phyloP scores from a whole-genome alignment of 1,140 invertebrate genomes.

The Mycetomoellerius zeteki region DNA sequence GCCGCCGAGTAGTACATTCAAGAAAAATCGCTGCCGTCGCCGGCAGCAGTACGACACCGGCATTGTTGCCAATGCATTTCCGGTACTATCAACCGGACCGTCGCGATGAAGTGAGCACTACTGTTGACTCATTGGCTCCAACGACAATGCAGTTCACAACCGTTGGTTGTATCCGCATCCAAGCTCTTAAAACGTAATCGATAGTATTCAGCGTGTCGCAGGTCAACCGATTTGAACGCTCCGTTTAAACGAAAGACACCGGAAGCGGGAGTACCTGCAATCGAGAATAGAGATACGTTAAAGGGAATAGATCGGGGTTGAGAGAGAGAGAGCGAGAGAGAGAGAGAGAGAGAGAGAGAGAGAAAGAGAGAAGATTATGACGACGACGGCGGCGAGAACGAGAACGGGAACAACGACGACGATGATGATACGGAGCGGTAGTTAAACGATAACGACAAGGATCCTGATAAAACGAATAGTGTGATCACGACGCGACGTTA shows the following conservation, averaged over 20 bases:
- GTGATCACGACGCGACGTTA: not conserved
- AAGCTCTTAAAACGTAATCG: slow-evolving; percentile 76
- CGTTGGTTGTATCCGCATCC: slow-evolving; percentile 71
- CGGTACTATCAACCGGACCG: slow-evolving; percentile 11
- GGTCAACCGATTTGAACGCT: not conserved
- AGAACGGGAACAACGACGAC: slow-evolving; percentile 34
- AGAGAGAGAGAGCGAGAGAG: too few relatives aligned
- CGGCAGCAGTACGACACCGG: slow-evolving; percentile 28
- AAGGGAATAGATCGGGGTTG: slow-evolving; percentile 15
- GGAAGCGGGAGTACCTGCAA: not conserved
- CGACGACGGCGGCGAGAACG: not conserved
- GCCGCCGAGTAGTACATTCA: slow-evolving; percentile 63
- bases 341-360: too few relatives aligned
- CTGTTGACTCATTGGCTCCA: slow-evolving; percentile 21
- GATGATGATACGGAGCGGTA: slow-evolving; percentile 51
- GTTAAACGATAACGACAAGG: slow-evolving; percentile 41
- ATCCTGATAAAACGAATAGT: slow-evolving; percentile 15
- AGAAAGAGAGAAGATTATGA: too few relatives aligned
- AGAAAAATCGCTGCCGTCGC: slow-evolving; percentile 33
- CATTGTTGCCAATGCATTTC: slow-evolving; percentile 12
- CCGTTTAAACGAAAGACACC: not conserved
- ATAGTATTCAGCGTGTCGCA: slow-evolving; percentile 78
- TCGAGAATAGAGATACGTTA: slow-evolving; percentile 28
- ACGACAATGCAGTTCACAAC: slow-evolving; percentile 68
- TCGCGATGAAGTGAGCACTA: slow-evolving; percentile 44